Evolutionary conservation across 2,113 vertebrate genomes (phyloP).

Genomic region (Apus apus): DNA sequence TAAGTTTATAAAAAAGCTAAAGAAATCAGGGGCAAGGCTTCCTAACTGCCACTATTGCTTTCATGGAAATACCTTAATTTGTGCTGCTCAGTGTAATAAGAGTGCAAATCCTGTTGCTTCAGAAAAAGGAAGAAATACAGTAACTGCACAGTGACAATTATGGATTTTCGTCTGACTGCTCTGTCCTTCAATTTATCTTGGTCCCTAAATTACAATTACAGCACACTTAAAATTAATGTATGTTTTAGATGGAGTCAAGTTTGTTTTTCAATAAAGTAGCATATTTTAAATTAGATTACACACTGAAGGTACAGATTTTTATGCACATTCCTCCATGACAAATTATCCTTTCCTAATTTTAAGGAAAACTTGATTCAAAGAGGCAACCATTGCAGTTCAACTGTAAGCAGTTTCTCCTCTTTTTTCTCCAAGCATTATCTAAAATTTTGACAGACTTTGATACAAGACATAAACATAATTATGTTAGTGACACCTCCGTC

Average conservation of each 20-base stretch:
- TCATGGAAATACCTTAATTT: neutral
- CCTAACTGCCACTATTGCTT: neutral
- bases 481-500: neutral
- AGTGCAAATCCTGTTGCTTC: neutral
- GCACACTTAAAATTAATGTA: neutral
- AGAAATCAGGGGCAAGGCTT: neutral
- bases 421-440: neutral
- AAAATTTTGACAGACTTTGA: neutral
- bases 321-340: neutral
- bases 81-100: neutral
- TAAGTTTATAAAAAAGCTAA: neutral
- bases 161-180: neutral
- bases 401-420: neutral
- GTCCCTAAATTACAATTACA: neutral
- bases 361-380: neutral
- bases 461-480: neutral
- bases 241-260: neutral
- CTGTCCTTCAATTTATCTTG: neutral
- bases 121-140: neutral
- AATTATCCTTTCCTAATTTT: neutral
- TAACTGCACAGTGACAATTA: neutral
- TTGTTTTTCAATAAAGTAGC: neutral
- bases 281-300: neutral
- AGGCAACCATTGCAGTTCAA: neutral
- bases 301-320: neutral